Evolutionary conservation across 2,888 invertebrate species (phyloP).

Genomic region (Byasa hedistus): DNA sequence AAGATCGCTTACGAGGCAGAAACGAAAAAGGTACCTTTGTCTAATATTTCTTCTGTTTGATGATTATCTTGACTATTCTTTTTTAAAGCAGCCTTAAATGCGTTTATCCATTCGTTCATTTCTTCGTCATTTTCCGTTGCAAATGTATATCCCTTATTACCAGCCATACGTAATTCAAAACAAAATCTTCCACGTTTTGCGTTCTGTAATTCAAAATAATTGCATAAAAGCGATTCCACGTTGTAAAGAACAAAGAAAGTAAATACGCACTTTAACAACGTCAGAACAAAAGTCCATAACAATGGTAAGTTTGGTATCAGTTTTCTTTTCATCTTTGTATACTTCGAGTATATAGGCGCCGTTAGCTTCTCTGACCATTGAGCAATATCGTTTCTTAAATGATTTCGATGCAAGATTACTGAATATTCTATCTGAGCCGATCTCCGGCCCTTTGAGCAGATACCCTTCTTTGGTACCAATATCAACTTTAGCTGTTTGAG

Average conservation of each 20-base stretch:
- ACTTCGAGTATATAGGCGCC: slow-evolving; percentile 94
- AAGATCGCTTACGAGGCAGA: not conserved
- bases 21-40: slow-evolving; percentile 76
- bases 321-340: slow-evolving; percentile 95
- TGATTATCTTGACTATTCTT: slow-evolving; percentile 80
- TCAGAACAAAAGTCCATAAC: slow-evolving; percentile 96
- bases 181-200: slow-evolving; percentile 90
- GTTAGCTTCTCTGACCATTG: slow-evolving; percentile 93
- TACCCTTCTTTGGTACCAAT: slow-evolving; percentile 94
- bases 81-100: slow-evolving; percentile 90
- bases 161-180: slow-evolving; percentile 94
- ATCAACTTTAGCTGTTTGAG: slow-evolving; percentile 83
- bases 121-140: slow-evolving; percentile 93
- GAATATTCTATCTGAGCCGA: slow-evolving; percentile 93
- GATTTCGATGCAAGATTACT: slow-evolving; percentile 95
- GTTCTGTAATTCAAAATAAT: slow-evolving; percentile 72
- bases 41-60: slow-evolving; percentile 86
- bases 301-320: slow-evolving; percentile 93
- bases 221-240: slow-evolving; percentile 16
- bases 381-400: slow-evolving; percentile 93
- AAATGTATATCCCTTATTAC: slow-evolving; percentile 91
- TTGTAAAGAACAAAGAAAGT: slow-evolving; percentile 14
- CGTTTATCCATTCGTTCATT: slow-evolving; percentile 89
- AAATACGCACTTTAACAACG: slow-evolving; percentile 85
- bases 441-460: slow-evolving; percentile 94